Evolutionary conservation across 2,113 vertebrate genomes (phyloP).

Genomic region (Tragulus kanchil): DNA sequence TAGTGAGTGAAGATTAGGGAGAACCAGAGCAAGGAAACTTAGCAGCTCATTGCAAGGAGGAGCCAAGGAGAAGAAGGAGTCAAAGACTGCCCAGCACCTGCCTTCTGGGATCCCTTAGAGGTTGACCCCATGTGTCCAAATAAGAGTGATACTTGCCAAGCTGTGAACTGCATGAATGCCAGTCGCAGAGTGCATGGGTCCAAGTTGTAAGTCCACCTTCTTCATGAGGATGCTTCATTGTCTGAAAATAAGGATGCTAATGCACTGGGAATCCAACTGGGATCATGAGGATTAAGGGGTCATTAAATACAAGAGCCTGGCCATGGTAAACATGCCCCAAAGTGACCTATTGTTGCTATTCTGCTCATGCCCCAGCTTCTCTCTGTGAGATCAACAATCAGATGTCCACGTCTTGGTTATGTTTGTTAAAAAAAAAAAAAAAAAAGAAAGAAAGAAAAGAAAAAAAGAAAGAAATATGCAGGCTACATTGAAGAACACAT

Average conservation of each 20-base stretch:
- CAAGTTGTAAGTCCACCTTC: not conserved
- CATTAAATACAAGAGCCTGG: not conserved
- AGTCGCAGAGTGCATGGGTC: rapidly evolving
- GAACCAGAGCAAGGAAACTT: not conserved
- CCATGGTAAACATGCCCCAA: rapidly evolving
- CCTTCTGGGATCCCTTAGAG: not conserved
- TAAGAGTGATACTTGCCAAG: not conserved
- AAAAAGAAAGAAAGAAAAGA: not conserved
- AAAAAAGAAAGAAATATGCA: not conserved
- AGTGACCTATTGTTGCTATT: not conserved
- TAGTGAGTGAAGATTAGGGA: not conserved
- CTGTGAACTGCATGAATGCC: rapidly evolving
- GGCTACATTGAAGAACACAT: not conserved
- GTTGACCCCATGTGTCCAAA: not conserved
- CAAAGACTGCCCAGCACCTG: not conserved
- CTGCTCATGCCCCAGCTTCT: not conserved
- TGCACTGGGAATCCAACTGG: not conserved
- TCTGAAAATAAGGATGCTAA: not conserved
- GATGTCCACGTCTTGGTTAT: not conserved
- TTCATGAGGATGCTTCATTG: not conserved
- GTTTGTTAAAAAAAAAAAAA: not conserved
- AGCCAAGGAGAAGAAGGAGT: not conserved
- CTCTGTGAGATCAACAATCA: not conserved
- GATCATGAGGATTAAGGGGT: not conserved
- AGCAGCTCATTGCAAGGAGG: not conserved